A percentile compares a stretch with the other conserved stretches of the same genome.
Conservation (phyloP, 2,888 invertebrate species). For the Aradus depressus region DNA sequence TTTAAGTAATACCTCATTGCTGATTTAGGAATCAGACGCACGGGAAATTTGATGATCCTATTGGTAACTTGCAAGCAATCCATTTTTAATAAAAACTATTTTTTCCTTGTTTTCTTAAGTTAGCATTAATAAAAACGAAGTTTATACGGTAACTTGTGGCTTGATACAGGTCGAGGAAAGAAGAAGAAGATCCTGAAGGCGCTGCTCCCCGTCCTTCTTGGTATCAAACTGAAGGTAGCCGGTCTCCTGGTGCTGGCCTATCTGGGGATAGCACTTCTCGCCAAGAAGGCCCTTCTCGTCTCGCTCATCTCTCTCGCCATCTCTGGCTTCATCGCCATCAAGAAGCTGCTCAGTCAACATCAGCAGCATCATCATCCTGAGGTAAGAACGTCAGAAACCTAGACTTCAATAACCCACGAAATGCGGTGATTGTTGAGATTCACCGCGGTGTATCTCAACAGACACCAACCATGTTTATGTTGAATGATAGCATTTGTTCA, state of each 20-base stretch:
- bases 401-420: too few relatives aligned
- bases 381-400: constrained; percentile 26
- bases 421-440: too few relatives aligned
- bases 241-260: constrained; percentile 44
- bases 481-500: too few relatives aligned
- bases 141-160: constrained; percentile 4
- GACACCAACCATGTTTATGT: too few relatives aligned
- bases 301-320: constrained; percentile 49
- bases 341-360: constrained; percentile 32
- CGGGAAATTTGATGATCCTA: too few relatives aligned
- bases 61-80: too few relatives aligned
- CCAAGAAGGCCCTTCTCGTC: constrained; percentile 51
- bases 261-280: constrained; percentile 47
- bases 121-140: too few relatives aligned
- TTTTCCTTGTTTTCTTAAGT: too few relatives aligned
- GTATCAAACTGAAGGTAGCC: constrained; percentile 48
- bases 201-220: constrained; percentile 46
- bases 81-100: too few relatives aligned
- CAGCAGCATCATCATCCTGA: constrained; percentile 30
- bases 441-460: too few relatives aligned
- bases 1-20: too few relatives aligned
- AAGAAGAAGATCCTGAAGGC: constrained; percentile 45
- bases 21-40: too few relatives aligned
- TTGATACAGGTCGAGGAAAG: constrained; percentile 44
- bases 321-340: constrained; percentile 41